Evolutionary conservation across 2,888 invertebrate species (phyloP).

Genomic region (Ormia ochracea): DNA sequence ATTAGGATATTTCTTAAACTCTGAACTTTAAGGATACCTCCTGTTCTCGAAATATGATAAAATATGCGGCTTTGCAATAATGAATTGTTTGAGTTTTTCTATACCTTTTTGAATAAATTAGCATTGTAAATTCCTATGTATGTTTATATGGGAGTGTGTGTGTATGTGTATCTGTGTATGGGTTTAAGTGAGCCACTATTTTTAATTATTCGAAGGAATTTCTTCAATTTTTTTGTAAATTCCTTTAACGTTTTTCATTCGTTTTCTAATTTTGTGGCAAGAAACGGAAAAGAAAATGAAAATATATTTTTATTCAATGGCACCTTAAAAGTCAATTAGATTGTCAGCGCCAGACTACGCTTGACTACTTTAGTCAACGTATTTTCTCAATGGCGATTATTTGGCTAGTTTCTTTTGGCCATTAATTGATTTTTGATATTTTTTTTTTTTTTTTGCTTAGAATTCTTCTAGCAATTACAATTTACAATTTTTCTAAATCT

Average conservation of each 20-base stretch:
- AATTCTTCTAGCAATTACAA: neutral
- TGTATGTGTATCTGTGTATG: too few species aligned
- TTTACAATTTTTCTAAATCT: neutral
- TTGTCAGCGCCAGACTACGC: neutral
- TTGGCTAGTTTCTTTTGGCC: slow-evolving; percentile 43
- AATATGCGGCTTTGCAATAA: neutral
- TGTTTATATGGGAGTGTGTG: too few species aligned
- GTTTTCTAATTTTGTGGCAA: neutral
- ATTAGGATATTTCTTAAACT: slow-evolving; percentile 25
- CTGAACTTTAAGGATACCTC: neutral
- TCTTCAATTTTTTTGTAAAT: slow-evolving; percentile 2
- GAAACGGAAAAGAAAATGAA: neutral
- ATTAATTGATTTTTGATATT: slow-evolving; percentile 32
- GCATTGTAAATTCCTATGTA: slow-evolving; percentile 18
- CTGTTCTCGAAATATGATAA: neutral
- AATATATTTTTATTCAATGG: slow-evolving; percentile 19
- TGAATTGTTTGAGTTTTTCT: neutral
- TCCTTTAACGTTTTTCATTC: neutral
- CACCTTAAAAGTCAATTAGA: slow-evolving; percentile 56
- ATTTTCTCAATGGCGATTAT: slow-evolving; percentile 37
- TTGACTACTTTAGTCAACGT: slow-evolving; percentile 13
- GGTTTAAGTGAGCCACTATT: neutral
- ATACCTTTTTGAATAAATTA: neutral
- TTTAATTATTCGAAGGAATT: slow-evolving; percentile 20
- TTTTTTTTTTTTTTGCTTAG: neutral